These are phyloP conservation scores for Zaprionus capensis DNA, from an alignment of 1,140 invertebrate species.

Conservation along the genomic window DNA sequence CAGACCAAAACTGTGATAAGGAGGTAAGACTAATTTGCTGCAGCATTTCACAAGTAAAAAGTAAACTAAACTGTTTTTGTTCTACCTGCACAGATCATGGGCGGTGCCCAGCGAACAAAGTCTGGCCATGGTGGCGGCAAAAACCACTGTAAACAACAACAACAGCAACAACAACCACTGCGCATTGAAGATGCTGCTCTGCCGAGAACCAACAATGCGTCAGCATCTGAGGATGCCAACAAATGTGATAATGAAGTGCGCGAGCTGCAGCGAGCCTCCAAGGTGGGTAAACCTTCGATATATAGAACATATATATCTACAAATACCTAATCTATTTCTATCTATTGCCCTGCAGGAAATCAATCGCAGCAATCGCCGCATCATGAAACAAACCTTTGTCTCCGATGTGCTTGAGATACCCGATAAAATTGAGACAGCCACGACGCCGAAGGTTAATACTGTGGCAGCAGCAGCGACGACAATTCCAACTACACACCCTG, in stretches of 20 bases:
- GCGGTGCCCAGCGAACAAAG: slow-evolving; percentile 62
- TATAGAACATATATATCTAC: neutral
- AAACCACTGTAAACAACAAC: slow-evolving; percentile 15
- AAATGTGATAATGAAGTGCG: slow-evolving; percentile 86
- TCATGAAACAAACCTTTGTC: slow-evolving; percentile 86
- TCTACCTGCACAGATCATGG: slow-evolving; percentile 51
- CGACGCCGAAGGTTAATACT: slow-evolving; percentile 84
- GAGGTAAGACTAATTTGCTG: slow-evolving; percentile 38
- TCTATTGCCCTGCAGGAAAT: slow-evolving; percentile 83
- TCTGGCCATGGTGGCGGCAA: slow-evolving; percentile 38
- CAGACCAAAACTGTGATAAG: slow-evolving; percentile 65
- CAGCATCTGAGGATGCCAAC: slow-evolving; percentile 57
- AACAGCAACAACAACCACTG: slow-evolving; percentile 40
- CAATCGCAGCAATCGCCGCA: slow-evolving; percentile 86
- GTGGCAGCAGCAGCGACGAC: slow-evolving; percentile 21
- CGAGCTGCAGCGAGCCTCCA: slow-evolving; percentile 86
- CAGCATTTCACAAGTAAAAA: neutral
- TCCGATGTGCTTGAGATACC: slow-evolving; percentile 88
- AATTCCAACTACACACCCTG: slow-evolving; percentile 26
- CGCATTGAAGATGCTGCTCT: slow-evolving; percentile 78
- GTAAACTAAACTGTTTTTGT: neutral
- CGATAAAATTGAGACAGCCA: slow-evolving; percentile 77
- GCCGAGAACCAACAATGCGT: slow-evolving; percentile 38
- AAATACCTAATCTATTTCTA: neutral
- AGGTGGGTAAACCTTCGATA: slow-evolving; percentile 45